phyloP scores from a whole-genome alignment of 2,797 vertebrate species.

The Artibeus jamaicensis region DNA sequence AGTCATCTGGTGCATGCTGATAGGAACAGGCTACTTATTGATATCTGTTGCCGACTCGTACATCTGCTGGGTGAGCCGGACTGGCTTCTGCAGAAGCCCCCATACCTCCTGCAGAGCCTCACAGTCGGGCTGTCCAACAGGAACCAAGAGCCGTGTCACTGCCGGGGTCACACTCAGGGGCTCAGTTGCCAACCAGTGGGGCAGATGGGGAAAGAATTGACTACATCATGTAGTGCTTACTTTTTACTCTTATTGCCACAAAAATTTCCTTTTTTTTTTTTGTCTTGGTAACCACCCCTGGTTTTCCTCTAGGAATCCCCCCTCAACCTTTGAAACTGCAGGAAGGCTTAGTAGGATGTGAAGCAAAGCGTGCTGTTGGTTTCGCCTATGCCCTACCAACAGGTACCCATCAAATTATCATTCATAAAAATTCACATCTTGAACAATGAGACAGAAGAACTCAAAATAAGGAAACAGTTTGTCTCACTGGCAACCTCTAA shows the following conservation, averaged over 20 bases:
- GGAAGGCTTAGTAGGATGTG: not conserved
- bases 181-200: not conserved
- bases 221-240: not conserved
- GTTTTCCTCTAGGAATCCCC: not conserved
- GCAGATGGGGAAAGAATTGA: not conserved
- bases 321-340: not conserved
- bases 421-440: not conserved
- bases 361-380: not conserved
- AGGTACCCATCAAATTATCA: not conserved
- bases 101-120: not conserved
- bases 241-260: not conserved
- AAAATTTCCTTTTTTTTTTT: not conserved
- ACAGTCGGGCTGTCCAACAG: not conserved
- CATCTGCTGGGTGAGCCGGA: too few species aligned
- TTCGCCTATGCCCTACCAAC: not conserved
- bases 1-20: not conserved
- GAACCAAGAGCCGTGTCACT: not conserved
- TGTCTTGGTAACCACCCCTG: not conserved
- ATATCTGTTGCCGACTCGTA: not conserved
- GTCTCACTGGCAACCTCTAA: not conserved
- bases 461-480: not conserved
- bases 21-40: not conserved
- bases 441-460: not conserved
- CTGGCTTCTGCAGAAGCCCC: not conserved
- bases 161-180: not conserved